Percentiles rank a stretch among this genome's conserved stretches.
phyloP scores from a whole-genome alignment of 2,797 vertebrate genomes.

The Megalops cyprinoides region DNA sequence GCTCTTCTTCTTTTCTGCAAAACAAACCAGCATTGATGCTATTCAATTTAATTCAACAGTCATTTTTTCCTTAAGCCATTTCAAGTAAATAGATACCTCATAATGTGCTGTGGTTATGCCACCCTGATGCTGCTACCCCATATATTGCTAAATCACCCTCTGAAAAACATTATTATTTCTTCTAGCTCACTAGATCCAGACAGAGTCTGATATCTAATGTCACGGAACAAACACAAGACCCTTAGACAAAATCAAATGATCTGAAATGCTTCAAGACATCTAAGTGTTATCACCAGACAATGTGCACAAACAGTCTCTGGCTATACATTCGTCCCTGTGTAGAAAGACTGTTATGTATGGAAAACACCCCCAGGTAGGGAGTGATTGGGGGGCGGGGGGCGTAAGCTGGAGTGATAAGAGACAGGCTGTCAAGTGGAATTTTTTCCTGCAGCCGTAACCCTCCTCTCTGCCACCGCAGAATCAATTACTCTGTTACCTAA shows the following conservation, averaged over 20 bases:
- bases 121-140: not conserved
- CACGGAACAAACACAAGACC: not conserved
- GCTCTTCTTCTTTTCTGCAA: not conserved
- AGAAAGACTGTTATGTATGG: constrained; percentile 1
- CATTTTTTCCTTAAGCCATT: not conserved
- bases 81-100: not conserved
- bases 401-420: not conserved
- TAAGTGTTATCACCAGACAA: not conserved
- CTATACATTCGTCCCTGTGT: not conserved
- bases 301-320: not conserved
- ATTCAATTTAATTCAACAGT: not conserved
- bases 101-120: not conserved
- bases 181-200: not conserved
- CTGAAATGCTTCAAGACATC: not conserved
- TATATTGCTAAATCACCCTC: not conserved
- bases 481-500: constrained; percentile 14
- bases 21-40: not conserved
- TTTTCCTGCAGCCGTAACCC: not conserved
- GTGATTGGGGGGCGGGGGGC: not conserved
- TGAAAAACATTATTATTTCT: no score
- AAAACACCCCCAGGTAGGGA: not conserved
- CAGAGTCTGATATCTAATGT: not conserved
- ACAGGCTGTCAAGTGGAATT: constrained; percentile 3
- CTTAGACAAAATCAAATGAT: not conserved
- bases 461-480: not conserved